Conservation (phyloP, 2,888 invertebrate species). For the Melinaea menophilus region DNA sequence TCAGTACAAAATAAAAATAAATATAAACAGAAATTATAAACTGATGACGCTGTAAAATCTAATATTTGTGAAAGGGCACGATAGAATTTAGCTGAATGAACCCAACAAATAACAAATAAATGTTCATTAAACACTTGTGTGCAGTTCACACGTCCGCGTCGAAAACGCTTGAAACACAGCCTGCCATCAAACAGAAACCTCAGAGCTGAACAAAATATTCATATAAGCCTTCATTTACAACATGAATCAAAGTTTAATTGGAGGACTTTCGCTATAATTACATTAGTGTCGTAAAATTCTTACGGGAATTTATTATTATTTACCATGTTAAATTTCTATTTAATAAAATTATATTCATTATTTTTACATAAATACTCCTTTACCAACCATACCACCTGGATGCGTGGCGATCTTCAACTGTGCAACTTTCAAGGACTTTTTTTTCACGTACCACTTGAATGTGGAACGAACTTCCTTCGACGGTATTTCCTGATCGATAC, state of each 20-base stretch:
- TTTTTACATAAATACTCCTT: too few species aligned
- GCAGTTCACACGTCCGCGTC: background rate
- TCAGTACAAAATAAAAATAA: too few species aligned
- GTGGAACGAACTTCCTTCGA: too few species aligned
- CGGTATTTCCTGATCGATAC: too few species aligned
- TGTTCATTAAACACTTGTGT: background rate
- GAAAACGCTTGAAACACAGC: conserved; percentile 3
- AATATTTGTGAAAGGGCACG: background rate
- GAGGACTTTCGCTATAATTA: too few species aligned
- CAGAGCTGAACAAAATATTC: background rate
- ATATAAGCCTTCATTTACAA: conserved; percentile 3
- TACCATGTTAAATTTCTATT: too few species aligned
- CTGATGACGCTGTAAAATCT: background rate
- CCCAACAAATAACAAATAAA: background rate
- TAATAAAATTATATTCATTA: too few species aligned
- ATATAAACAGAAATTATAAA: background rate
- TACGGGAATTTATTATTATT: background rate
- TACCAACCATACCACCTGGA: too few species aligned
- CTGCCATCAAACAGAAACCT: background rate
- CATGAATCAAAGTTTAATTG: background rate
- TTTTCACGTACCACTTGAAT: too few species aligned
- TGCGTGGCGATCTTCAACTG: too few species aligned
- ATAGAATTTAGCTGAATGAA: background rate
- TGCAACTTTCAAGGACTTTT: too few species aligned
- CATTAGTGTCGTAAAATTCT: background rate